phyloP scores from a whole-genome alignment of 2,888 invertebrate genomes.

The Drosophila trichaetosa region DNA sequence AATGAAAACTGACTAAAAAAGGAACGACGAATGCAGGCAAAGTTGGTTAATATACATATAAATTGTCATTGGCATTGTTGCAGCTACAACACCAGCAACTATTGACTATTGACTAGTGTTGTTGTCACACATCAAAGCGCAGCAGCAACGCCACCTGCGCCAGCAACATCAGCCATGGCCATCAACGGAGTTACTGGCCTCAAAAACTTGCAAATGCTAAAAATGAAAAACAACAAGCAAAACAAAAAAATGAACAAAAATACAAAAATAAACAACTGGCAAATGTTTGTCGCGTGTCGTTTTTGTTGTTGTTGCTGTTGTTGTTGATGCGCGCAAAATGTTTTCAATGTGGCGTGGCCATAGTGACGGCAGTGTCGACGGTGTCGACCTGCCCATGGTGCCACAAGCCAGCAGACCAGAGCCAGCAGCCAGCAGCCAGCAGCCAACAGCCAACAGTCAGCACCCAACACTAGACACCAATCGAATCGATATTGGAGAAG shows the following conservation, averaged over 20 bases:
- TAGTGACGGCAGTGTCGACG: constrained; percentile 30
- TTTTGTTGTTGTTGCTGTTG: constrained; percentile 30
- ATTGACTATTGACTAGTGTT: constrained; percentile 63
- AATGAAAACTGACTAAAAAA: constrained; percentile 13
- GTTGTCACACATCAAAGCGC: constrained; percentile 78
- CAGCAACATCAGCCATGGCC: constrained; percentile 62
- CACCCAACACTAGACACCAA: constrained; percentile 31
- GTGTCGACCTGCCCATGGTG: constrained; percentile 39
- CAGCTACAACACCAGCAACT: constrained; percentile 11
- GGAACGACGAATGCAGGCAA: constrained; percentile 15
- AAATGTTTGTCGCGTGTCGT: constrained; percentile 71
- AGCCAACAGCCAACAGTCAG: constrained; percentile 8
- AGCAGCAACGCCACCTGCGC: constrained; percentile 48
- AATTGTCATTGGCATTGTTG: constrained; percentile 66
- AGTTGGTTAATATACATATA: constrained; percentile 61
- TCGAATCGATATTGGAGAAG: constrained; percentile 66
- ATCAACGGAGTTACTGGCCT: constrained; percentile 78
- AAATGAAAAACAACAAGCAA: constrained; percentile 34
- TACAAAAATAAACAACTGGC: constrained; percentile 45
- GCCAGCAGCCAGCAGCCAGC: constrained; percentile 1
- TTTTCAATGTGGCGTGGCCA: constrained; percentile 63
- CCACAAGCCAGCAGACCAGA: constrained; percentile 9
- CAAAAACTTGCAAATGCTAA: constrained; percentile 77
- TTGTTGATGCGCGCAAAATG: constrained; percentile 71
- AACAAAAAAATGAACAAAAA: constrained; percentile 12